Conservation (phyloP, 1,140 invertebrate species). For the Drosophila obscura region DNA sequence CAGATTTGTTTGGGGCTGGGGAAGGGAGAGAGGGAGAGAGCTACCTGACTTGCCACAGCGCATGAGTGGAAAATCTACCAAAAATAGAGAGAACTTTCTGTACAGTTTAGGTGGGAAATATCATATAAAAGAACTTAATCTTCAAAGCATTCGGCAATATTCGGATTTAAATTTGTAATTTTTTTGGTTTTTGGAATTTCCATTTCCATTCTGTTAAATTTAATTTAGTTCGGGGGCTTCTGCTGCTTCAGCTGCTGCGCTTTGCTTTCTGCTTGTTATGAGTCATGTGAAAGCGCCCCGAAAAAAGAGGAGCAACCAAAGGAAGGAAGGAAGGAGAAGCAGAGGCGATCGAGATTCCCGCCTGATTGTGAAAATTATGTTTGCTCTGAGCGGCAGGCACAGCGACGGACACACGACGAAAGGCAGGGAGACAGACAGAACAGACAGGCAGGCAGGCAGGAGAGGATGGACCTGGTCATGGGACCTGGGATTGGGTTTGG, state of each 20-base stretch:
- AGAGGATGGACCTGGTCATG: slow-evolving; percentile 25
- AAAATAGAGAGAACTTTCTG: not conserved
- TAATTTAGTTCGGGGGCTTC: slow-evolving; percentile 30
- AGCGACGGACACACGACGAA: slow-evolving; percentile 47
- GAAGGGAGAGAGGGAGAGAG: too few species aligned
- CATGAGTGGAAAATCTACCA: not conserved
- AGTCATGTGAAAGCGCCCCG: slow-evolving; percentile 77
- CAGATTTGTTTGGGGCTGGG: not conserved
- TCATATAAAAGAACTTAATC: not conserved
- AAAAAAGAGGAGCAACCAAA: slow-evolving; percentile 31
- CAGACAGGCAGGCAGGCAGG: too few species aligned
- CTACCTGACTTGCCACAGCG: slow-evolving; percentile 4
- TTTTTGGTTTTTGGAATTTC: not conserved
- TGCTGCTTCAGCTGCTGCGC: slow-evolving; percentile 50
- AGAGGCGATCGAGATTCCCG: slow-evolving; percentile 53
- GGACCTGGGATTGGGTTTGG: slow-evolving; percentile 17
- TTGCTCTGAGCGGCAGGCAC: slow-evolving; percentile 63
- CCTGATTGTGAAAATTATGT: slow-evolving; percentile 79
- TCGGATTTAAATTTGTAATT: slow-evolving; percentile 11
- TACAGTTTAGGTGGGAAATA: not conserved
- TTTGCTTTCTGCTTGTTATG: slow-evolving; percentile 70
- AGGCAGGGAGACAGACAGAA: slow-evolving; percentile 1
- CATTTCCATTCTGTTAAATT: slow-evolving; percentile 1
- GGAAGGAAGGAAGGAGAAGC: slow-evolving; percentile 6
- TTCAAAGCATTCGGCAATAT: slow-evolving; percentile 25